phyloP scores from a whole-genome alignment of 1,140 invertebrate species.

The Drosophila nikananu region DNA sequence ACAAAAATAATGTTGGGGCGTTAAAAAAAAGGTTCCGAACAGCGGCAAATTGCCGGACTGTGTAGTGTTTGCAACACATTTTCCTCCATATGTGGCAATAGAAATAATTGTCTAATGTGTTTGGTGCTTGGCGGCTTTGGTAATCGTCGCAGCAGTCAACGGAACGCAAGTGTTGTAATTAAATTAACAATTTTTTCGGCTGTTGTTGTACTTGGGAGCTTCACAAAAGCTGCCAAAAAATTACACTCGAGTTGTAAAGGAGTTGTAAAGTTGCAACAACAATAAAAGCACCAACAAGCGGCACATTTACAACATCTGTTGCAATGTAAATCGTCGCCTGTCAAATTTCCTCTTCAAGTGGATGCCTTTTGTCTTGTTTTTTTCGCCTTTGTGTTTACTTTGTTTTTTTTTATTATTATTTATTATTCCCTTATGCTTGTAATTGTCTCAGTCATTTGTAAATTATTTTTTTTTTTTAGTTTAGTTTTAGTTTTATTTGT shows the following conservation, averaged over 20 bases:
- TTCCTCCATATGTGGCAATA: slow-evolving; percentile 72
- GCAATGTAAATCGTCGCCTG: slow-evolving; percentile 71
- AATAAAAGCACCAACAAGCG: slow-evolving; percentile 12
- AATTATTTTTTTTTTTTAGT: slow-evolving; percentile 19
- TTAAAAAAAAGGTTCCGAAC: slow-evolving; percentile 26
- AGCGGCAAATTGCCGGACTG: slow-evolving; percentile 33
- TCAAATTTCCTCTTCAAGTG: slow-evolving; percentile 54
- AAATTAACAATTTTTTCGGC: slow-evolving; percentile 79
- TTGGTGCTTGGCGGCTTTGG: slow-evolving; percentile 66
- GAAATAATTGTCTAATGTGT: slow-evolving; percentile 76
- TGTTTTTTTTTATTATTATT: not conserved
- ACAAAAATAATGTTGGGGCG: slow-evolving; percentile 2
- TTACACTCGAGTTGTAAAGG: slow-evolving; percentile 44
- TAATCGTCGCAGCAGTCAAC: slow-evolving; percentile 80
- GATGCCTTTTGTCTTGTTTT: slow-evolving; percentile 21
- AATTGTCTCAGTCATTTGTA: slow-evolving; percentile 61
- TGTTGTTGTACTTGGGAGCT: slow-evolving; percentile 45
- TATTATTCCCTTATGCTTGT: slow-evolving; percentile 19
- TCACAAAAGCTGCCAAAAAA: slow-evolving; percentile 64
- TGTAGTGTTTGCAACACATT: slow-evolving; percentile 66
- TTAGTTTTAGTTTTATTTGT: slow-evolving; percentile 36
- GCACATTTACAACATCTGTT: slow-evolving; percentile 54
- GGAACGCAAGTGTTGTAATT: slow-evolving; percentile 80
- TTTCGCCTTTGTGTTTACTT: slow-evolving; percentile 4
- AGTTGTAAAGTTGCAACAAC: slow-evolving; percentile 65